phyloP scores from a whole-genome alignment of 2,113 vertebrate genomes.

The Puffinus mauretanicus region DNA sequence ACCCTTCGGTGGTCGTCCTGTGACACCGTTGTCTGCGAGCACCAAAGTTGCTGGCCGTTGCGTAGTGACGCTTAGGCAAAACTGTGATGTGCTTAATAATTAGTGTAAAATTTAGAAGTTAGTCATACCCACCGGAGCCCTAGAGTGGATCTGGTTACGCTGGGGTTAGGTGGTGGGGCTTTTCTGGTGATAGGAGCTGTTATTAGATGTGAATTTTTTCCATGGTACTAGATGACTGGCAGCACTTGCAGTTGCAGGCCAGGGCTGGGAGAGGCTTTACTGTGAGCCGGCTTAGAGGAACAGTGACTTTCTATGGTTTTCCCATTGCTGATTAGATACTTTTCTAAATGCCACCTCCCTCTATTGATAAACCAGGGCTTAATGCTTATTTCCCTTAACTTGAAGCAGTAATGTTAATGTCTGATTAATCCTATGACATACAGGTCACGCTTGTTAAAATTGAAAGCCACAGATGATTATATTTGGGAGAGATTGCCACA shows the following conservation, averaged over 20 bases:
- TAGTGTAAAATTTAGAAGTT: background rate
- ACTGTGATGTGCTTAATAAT: background rate
- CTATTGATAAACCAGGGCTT: background rate
- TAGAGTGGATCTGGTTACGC: background rate
- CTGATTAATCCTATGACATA: slow-evolving; percentile 54
- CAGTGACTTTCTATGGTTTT: background rate
- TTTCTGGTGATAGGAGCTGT: background rate
- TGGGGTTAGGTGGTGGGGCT: background rate
- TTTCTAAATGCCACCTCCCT: background rate
- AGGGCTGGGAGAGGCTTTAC: background rate
- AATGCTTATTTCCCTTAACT: background rate
- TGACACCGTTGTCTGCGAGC: background rate
- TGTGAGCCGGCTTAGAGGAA: background rate
- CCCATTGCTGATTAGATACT: background rate
- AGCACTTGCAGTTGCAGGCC: background rate
- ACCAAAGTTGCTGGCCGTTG: background rate
- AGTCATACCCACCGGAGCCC: background rate
- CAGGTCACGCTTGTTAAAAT: slow-evolving; percentile 34
- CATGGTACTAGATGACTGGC: background rate
- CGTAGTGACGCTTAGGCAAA: background rate
- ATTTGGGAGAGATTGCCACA: slow-evolving; percentile 5
- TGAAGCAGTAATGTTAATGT: slow-evolving; percentile 29
- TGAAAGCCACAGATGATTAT: slow-evolving; percentile 27
- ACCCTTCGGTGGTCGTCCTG: accelerated
- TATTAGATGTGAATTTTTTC: background rate